Conservation (phyloP, 2,888 invertebrate species). For the Aphidius colemani region DNA sequence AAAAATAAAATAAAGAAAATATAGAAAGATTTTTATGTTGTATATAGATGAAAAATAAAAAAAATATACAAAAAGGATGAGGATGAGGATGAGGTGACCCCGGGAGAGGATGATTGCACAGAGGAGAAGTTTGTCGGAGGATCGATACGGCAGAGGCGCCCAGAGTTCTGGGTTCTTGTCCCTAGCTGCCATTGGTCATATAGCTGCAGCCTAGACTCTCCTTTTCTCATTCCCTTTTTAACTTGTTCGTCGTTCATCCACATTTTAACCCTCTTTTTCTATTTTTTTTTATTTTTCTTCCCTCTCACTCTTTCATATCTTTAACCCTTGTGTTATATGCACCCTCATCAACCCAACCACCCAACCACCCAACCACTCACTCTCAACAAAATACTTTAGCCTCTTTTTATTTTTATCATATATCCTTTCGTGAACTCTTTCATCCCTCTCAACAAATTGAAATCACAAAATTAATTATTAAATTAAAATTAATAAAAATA, state of each 20-base stretch:
- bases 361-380: slow-evolving; percentile 26
- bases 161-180: slow-evolving; percentile 41
- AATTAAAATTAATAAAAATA: too few relatives aligned
- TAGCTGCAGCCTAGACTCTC: slow-evolving; percentile 53
- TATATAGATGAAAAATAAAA: too few relatives aligned
- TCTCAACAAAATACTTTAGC: slow-evolving; percentile 10
- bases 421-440: neutral
- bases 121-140: slow-evolving; percentile 26
- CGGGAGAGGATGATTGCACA: slow-evolving; percentile 38
- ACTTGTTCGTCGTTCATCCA: slow-evolving; percentile 14
- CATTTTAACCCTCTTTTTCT: slow-evolving; percentile 25
- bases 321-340: slow-evolving; percentile 20
- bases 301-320: slow-evolving; percentile 28
- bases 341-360: neutral
- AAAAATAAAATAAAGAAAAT: neutral
- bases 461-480: too few relatives aligned
- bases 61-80: slow-evolving; percentile 30
- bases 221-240: slow-evolving; percentile 42
- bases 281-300: slow-evolving; percentile 12
- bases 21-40: slow-evolving; percentile 12
- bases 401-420: neutral
- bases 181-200: slow-evolving; percentile 58
- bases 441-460: neutral
- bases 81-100: slow-evolving; percentile 48
- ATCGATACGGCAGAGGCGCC: slow-evolving; percentile 34